These are phyloP conservation scores for Xestia ashworthii DNA, from an alignment of 2,888 invertebrate species.

Conservation along the genomic window DNA sequence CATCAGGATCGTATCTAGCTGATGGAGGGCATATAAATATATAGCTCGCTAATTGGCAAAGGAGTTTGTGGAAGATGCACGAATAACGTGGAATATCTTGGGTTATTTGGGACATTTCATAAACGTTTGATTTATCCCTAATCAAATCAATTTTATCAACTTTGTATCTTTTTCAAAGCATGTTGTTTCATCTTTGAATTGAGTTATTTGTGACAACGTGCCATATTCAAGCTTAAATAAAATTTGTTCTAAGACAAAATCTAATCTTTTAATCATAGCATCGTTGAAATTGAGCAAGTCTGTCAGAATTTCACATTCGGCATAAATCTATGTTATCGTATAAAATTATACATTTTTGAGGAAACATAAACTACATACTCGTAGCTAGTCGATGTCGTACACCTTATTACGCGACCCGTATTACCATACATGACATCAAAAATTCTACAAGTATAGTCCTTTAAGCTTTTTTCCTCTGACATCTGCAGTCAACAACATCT, in stretches of 20 bases:
- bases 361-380: slow-evolving; percentile 32
- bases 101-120: slow-evolving; percentile 10
- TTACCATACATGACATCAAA: slow-evolving; percentile 23
- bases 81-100: neutral
- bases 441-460: slow-evolving; percentile 16
- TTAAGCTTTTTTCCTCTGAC: neutral
- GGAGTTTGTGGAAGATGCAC: neutral
- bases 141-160: neutral
- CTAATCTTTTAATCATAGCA: neutral
- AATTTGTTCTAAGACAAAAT: neutral
- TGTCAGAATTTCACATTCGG: neutral
- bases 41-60: slow-evolving; percentile 28
- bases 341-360: neutral
- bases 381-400: neutral
- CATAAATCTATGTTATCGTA: neutral
- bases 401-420: slow-evolving; percentile 32
- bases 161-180: neutral
- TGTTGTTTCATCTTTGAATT: neutral
- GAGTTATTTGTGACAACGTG: neutral
- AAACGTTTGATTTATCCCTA: neutral
- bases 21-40: slow-evolving; percentile 42
- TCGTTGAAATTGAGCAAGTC: neutral
- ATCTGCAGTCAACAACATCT: neutral
- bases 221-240: neutral
- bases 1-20: slow-evolving; percentile 49